phyloP scores from a whole-genome alignment of 2,797 vertebrate species.

The Anomalospiza imberbis region DNA sequence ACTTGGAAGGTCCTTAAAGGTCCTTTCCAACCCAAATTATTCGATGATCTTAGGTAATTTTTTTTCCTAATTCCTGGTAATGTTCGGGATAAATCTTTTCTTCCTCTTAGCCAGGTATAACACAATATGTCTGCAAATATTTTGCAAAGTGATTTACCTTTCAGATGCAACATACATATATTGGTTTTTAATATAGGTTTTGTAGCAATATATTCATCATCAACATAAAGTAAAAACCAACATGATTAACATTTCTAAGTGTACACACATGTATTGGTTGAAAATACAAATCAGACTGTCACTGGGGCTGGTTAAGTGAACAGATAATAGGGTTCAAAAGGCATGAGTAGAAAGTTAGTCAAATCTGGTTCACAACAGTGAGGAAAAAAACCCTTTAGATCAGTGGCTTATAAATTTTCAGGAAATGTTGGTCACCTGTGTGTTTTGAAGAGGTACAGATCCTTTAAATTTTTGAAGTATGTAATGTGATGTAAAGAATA shows the following conservation, averaged over 20 bases:
- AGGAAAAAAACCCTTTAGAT: neutral
- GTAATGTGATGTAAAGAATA: neutral
- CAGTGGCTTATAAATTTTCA: neutral
- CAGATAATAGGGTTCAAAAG: neutral
- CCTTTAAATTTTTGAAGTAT: neutral
- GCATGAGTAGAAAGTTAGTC: neutral
- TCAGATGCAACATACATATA: neutral
- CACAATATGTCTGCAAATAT: neutral
- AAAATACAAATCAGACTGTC: neutral
- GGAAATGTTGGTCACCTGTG: neutral
- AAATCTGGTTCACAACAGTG: neutral
- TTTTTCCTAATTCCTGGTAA: neutral
- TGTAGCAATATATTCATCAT: neutral
- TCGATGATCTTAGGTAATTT: neutral
- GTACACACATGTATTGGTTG: accelerated
- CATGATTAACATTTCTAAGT: neutral
- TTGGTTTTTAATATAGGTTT: neutral
- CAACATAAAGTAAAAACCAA: neutral
- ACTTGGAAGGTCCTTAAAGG: neutral
- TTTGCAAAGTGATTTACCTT: neutral
- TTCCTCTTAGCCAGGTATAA: neutral
- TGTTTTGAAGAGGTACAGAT: neutral
- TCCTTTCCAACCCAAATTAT: neutral
- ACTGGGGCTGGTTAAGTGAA: neutral
- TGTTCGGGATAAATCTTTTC: neutral